Conservation (phyloP, 2,888 invertebrate species). For the Rhamnusium bicolor region DNA sequence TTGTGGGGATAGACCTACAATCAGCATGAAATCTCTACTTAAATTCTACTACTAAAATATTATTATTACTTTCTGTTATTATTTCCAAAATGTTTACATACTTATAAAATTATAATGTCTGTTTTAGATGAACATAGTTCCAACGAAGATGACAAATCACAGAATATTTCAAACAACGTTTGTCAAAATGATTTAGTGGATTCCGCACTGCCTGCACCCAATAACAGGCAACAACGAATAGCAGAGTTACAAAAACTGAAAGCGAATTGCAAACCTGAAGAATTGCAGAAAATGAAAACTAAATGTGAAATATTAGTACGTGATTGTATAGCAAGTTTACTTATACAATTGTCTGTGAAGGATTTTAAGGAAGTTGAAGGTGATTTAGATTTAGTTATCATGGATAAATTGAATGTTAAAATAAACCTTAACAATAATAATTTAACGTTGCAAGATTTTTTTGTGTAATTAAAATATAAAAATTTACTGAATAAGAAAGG, state of each 20-base stretch:
- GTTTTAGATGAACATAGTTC: conserved; percentile 58
- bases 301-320: conserved; percentile 79
- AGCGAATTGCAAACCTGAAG: conserved; percentile 87
- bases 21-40: no score
- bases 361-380: conserved; percentile 92
- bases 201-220: conserved; percentile 79
- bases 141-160: conserved; percentile 65
- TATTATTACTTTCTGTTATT: no score
- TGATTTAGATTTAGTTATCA: conserved; percentile 65
- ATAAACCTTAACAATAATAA: no score
- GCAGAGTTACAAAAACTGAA: conserved; percentile 81
- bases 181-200: conserved; percentile 81
- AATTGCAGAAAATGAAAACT: conserved; percentile 80
- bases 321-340: conserved; percentile 86
- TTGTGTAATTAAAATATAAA: no score
- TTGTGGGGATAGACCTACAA: no score
- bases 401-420: no score
- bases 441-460: no score
- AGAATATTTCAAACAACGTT: conserved; percentile 66
- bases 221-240: conserved; percentile 79
- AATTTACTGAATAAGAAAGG: no score
- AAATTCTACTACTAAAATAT: no score
- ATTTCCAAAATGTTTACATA: no score
- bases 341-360: conserved; percentile 85
- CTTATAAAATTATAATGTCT: neutral